phyloP scores from a whole-genome alignment of 2,888 invertebrate genomes.

The Xestia rhomboidea region DNA sequence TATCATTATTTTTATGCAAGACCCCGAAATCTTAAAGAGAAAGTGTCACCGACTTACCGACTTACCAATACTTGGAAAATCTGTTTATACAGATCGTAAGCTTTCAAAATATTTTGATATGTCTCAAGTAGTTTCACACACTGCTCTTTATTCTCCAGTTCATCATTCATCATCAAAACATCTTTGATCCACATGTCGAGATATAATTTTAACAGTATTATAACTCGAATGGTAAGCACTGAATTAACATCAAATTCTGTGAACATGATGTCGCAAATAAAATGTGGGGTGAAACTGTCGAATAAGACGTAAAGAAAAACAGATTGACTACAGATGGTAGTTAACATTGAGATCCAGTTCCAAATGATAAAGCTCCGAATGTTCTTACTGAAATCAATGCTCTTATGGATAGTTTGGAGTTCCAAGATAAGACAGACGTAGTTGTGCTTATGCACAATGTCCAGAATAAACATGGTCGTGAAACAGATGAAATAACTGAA shows the following conservation, averaged over 20 bases:
- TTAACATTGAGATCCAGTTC: slow-evolving; percentile 21
- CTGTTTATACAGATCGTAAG: slow-evolving; percentile 19
- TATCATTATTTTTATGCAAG: not conserved
- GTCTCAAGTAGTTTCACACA: not conserved
- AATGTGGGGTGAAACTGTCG: not conserved
- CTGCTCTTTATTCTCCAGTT: not conserved
- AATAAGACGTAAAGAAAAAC: not conserved
- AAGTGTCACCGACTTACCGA: not conserved
- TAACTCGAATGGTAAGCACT: slow-evolving; percentile 19
- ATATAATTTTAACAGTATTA: slow-evolving; percentile 15
- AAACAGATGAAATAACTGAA: not conserved
- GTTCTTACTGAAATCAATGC: not conserved
- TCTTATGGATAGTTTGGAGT: slow-evolving; percentile 17
- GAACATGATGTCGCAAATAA: not conserved
- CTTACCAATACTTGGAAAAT: slow-evolving; percentile 22
- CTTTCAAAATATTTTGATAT: slow-evolving; percentile 9
- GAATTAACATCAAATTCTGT: slow-evolving; percentile 1
- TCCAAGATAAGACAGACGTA: slow-evolving; percentile 14
- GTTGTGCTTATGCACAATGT: slow-evolving; percentile 7
- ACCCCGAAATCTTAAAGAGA: not conserved
- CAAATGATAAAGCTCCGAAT: slow-evolving; percentile 9
- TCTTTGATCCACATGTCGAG: slow-evolving; percentile 25
- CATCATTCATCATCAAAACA: not conserved
- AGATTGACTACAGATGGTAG: not conserved
- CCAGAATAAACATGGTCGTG: slow-evolving; percentile 19